Evolutionary conservation across 2,113 vertebrate genomes (phyloP).

Genomic region (Jacana jacana): DNA sequence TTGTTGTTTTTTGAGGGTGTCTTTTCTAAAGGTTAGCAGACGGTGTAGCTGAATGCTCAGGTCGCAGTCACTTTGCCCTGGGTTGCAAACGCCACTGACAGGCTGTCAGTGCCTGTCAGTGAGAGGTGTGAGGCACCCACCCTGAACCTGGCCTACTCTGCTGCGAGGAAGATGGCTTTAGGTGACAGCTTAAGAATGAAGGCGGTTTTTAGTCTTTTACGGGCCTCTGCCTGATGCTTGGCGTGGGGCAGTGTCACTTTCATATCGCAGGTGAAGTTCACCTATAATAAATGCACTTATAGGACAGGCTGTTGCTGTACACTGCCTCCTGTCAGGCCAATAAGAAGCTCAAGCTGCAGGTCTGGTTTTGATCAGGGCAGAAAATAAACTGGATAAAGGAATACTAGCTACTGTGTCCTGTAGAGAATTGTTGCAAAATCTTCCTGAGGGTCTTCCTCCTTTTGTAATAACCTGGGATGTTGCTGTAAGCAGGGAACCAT

Average conservation of each 20-base stretch:
- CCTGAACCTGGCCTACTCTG: background rate
- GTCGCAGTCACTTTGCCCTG: rapidly evolving
- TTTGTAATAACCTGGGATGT: background rate
- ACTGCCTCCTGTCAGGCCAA: background rate
- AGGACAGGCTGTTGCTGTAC: background rate
- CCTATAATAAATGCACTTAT: background rate
- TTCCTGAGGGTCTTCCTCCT: background rate
- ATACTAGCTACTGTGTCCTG: background rate
- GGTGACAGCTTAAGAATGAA: background rate
- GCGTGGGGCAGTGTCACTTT: background rate
- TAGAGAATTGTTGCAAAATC: background rate
- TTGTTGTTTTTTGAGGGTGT: background rate
- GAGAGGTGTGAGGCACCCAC: too few species aligned
- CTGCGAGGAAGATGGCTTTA: background rate
- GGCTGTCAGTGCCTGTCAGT: rapidly evolving
- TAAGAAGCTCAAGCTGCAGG: background rate
- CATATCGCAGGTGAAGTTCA: background rate
- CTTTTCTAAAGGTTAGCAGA: rapidly evolving
- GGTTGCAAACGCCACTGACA: too few species aligned
- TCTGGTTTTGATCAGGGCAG: background rate
- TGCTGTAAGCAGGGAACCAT: background rate
- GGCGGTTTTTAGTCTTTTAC: background rate
- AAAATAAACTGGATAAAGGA: background rate
- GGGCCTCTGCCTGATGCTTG: background rate
- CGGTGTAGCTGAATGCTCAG: background rate